Base-by-base conservation (phyloP, 92 coral and sea anemone species). In the Phymanthus crucifer region DNA sequence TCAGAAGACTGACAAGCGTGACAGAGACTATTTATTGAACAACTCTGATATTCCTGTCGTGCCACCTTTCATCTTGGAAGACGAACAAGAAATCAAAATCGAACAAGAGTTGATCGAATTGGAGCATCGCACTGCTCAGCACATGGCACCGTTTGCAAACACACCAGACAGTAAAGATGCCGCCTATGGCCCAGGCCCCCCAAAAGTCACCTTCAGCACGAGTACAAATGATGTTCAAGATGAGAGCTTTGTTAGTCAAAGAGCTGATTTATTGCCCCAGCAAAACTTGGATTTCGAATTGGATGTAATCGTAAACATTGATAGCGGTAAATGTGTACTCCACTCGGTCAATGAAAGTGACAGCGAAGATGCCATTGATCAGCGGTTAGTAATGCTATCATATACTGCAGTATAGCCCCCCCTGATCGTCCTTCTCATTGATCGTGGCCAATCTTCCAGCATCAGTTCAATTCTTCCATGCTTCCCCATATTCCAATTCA, bases 201-300 rank as follows among this genome's bases (percentile, higher is more conserved):
- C 91, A 7, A 86, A 89, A 52, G 97, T 93, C 58, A 93, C 94
- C 26, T 93, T 93, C 66, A 87, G 87, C 76, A 87, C 92, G 31
- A 78, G 88, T 57, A 87, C 88, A 68, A 88, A 79, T 68, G 85
- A 78, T 7, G 69, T 77, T 34, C 84, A 81, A 27, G 93, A 89
- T 57, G 80, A 84, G 35, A 78, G 85, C 43, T 37, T 70, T 27
- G 11, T 84, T 13, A 83, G 89, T 54, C 94, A 88, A 71, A 89
- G 88, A 78, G 81, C 93, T 7, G 48, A 81, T 38, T 40, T 74
- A 7, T 88, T 87, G 54, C 67, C 66, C 1, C 94, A 93, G 47
- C 98, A 89, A 72, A 92, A 91, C 84, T 89, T 95, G 70, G 99
- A 95, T 76, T 95, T 95, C 66, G 96, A 95, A 85, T 81, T 95